Percentiles rank a stretch among this genome's conserved stretches.
Conservation (phyloP, 1,140 invertebrate genomes). For the Lepidurus arcticus region DNA sequence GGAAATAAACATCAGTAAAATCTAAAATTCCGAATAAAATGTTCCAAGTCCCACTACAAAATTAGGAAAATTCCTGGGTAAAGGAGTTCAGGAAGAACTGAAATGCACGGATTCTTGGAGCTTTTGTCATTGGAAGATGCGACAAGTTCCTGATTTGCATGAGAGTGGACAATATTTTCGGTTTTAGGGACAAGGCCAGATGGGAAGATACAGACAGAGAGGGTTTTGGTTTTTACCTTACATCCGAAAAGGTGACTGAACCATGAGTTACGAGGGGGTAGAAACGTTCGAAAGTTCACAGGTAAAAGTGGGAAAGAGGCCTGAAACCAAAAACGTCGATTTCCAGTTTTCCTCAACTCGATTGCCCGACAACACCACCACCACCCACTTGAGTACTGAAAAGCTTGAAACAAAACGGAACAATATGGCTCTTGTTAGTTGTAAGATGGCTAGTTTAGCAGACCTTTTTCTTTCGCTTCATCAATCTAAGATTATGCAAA, state of each 20-base stretch:
- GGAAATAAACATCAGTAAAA: not conserved
- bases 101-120: not conserved
- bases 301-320: not conserved
- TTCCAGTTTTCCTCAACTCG: not conserved
- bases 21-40: too few relatives aligned
- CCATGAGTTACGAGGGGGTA: not conserved
- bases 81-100: not conserved
- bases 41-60: too few relatives aligned
- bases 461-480: too few relatives aligned
- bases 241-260: not conserved
- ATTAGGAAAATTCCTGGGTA: not conserved
- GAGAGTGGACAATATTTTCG: not conserved
- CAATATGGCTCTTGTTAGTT: not conserved
- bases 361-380: not conserved
- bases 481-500: too few relatives aligned
- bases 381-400: not conserved
- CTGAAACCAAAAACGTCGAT: not conserved
- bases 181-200: not conserved
- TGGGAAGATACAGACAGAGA: not conserved
- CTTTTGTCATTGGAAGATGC: not conserved
- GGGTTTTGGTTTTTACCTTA: not conserved
- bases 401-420: not conserved
- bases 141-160: conserved; percentile 7
- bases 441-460: too few relatives aligned
- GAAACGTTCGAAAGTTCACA: not conserved